Evolutionary conservation across 2,888 invertebrate genomes (phyloP).

Genomic region (Allacma fusca): DNA sequence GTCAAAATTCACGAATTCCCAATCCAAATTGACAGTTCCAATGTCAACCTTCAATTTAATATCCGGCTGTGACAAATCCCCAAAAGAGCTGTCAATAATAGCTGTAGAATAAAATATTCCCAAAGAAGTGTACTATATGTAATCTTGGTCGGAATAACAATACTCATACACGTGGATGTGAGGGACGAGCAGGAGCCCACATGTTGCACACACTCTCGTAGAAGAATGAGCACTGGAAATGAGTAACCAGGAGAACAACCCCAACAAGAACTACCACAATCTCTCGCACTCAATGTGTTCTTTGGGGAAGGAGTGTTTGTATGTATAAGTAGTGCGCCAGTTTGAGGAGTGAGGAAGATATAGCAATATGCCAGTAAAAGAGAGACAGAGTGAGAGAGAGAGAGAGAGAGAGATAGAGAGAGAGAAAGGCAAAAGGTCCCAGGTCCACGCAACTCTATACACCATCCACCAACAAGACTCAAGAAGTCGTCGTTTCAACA

Average conservation of each 20-base stretch:
- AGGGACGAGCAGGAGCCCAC: slow-evolving; percentile 48
- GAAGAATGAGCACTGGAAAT: slow-evolving; percentile 51
- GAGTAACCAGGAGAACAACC: slow-evolving; percentile 20
- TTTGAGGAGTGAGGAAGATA: slow-evolving; percentile 12
- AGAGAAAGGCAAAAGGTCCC: slow-evolving; percentile 9
- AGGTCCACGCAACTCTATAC: background rate
- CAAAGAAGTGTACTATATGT: background rate
- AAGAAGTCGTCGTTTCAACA: background rate
- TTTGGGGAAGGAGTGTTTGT: background rate
- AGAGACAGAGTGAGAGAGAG: background rate
- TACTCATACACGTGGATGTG: slow-evolving; percentile 46
- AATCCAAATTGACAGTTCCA: background rate
- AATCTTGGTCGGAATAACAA: background rate
- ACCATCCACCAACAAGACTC: slow-evolving; percentile 6
- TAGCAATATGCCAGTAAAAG: no score
- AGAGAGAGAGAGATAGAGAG: background rate
- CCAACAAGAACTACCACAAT: background rate
- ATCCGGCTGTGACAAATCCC: background rate
- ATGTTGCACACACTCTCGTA: slow-evolving; percentile 59
- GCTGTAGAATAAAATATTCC: background rate
- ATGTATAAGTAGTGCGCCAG: background rate
- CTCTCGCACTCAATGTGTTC: background rate
- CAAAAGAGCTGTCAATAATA: slow-evolving; percentile 1
- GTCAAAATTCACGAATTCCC: background rate
- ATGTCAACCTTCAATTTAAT: background rate